These are phyloP conservation scores for Drosophila kepulauana DNA, from an alignment of 1,140 invertebrate genomes.

Conservation along the genomic window DNA sequence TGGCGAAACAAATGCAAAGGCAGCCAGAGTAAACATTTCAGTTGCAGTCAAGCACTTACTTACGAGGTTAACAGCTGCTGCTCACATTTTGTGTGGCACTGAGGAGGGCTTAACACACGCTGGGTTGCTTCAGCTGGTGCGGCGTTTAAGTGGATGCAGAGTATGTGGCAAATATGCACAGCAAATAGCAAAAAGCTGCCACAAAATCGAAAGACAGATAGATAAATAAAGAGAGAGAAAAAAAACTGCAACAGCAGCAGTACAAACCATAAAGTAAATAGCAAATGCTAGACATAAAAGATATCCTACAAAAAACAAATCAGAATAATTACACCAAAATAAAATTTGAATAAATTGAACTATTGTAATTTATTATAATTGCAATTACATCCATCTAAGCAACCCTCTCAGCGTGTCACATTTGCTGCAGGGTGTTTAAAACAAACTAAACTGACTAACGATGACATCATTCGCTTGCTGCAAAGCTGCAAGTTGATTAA, in stretches of 20 bases:
- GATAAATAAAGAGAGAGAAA: constrained; percentile 17
- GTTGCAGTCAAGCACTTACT: constrained; percentile 33
- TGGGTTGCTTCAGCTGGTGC: constrained; percentile 9
- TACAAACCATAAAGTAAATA: not conserved
- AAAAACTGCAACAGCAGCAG: constrained; percentile 30
- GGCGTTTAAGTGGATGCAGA: constrained; percentile 32
- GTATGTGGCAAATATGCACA: constrained; percentile 53
- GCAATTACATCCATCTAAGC: not conserved
- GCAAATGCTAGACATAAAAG: not conserved
- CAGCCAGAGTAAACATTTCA: constrained; percentile 38
- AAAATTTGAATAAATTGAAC: not conserved
- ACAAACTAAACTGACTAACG: constrained; percentile 40
- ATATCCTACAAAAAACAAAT: constrained; percentile 4
- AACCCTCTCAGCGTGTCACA: not conserved
- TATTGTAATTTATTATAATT: not conserved
- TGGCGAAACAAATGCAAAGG: constrained; percentile 15
- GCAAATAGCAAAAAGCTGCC: constrained; percentile 46
- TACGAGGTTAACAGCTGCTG: constrained; percentile 40
- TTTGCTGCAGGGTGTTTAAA: constrained; percentile 10
- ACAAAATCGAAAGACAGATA: constrained; percentile 45
- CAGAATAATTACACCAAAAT: too few relatives aligned
- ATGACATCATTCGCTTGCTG: constrained; percentile 47
- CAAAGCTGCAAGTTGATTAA: constrained; percentile 35
- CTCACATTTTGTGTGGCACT: constrained; percentile 15
- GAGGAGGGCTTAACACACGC: constrained; percentile 23